Percentiles rank a stretch among this genome's conserved stretches.
These are phyloP conservation scores for Nezara viridula DNA, from an alignment of 2,888 invertebrate genomes.

Conservation along the genomic window DNA sequence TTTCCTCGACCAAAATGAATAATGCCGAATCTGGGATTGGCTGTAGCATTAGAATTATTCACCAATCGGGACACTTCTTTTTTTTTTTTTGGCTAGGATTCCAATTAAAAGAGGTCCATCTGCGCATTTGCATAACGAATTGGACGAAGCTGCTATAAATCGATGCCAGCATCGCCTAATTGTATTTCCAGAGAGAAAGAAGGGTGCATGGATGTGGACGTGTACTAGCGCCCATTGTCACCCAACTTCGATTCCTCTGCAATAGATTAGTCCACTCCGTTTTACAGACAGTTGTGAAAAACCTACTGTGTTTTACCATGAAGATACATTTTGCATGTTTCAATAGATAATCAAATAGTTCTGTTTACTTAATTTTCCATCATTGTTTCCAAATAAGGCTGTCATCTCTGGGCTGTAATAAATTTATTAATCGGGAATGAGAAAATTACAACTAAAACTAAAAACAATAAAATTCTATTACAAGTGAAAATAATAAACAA, in stretches of 20 bases:
- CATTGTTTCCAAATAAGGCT: no score
- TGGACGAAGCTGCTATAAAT: not conserved
- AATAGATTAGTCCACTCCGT: not conserved
- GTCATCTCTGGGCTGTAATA: no score
- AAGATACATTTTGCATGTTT: no score
- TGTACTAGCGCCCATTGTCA: not conserved
- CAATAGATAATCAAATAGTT: no score
- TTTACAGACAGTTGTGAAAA: not conserved
- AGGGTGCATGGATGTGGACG: not conserved
- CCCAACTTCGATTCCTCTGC: not conserved
- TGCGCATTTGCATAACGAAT: conserved; percentile 18
- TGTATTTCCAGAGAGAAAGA: not conserved
- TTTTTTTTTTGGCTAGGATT: not conserved
- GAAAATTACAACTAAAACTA: no score
- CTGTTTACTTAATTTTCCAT: no score
- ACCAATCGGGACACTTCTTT: not conserved
- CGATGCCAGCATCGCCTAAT: not conserved
- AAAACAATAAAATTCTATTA: no score
- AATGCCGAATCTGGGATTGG: not conserved
- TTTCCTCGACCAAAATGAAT: not conserved
- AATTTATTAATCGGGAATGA: no score
- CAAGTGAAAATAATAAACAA: no score
- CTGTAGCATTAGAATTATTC: not conserved
- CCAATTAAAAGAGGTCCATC: conserved; percentile 24
- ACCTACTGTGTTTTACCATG: not conserved